Conservation (phyloP, 1,140 invertebrate genomes). For the Meloidogyne hapla region DNA sequence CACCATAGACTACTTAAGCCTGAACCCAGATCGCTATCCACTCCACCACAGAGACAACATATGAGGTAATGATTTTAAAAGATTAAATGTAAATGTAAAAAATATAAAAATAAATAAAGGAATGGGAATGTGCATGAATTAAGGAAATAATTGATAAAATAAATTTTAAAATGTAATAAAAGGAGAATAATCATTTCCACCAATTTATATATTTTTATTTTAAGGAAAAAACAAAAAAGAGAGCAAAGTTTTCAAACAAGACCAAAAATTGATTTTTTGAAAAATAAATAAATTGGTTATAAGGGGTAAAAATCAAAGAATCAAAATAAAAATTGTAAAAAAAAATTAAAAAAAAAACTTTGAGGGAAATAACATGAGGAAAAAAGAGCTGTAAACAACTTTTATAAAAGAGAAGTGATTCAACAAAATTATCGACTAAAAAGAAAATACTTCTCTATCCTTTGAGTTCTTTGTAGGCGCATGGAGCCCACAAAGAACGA, state of each 20-base stretch:
- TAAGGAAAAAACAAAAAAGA: neutral
- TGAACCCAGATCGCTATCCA: neutral
- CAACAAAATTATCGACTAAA: neutral
- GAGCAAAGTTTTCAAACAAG: no score
- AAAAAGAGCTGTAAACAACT: neutral
- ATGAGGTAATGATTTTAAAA: neutral
- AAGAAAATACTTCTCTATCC: neutral
- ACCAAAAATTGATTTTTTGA: neutral
- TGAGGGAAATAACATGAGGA: neutral
- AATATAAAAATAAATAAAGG: neutral
- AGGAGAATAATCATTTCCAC: neutral
- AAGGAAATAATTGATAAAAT: neutral
- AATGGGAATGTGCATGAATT: neutral
- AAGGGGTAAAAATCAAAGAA: no score
- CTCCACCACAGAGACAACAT: neutral
- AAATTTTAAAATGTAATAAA: no score
- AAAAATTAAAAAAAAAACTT: neutral
- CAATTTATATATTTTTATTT: constrained; percentile 3
- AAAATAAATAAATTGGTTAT: neutral
- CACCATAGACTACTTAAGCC: neutral
- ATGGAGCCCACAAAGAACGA: neutral
- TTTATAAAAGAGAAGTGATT: neutral
- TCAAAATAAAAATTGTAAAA: neutral
- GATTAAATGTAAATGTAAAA: neutral
- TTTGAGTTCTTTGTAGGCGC: neutral